phyloP scores from a whole-genome alignment of 1,140 invertebrate species.

The Eumaeus atala region DNA sequence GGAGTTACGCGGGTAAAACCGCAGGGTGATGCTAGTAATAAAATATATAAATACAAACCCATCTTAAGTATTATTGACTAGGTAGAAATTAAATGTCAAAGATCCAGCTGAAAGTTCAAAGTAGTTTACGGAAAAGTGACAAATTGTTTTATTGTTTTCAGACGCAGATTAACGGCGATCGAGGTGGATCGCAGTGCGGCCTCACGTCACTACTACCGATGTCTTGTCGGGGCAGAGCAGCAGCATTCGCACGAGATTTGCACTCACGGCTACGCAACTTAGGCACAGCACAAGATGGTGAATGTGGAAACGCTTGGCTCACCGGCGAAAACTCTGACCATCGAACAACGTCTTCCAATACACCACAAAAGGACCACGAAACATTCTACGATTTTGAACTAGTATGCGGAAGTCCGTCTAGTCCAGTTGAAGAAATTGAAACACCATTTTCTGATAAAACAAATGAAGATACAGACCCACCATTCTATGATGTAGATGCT shows the following conservation, averaged over 20 bases:
- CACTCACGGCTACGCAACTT: conserved; percentile 82
- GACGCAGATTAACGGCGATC: conserved; percentile 73
- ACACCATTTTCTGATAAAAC: conserved; percentile 62
- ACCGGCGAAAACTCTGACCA: conserved; percentile 43
- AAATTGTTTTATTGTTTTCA: conserved; percentile 37
- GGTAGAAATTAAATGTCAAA: too few species aligned
- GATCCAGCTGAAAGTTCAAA: too few species aligned
- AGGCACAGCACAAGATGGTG: conserved; percentile 68
- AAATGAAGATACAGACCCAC: conserved; percentile 64
- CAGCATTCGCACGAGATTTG: conserved; percentile 84
- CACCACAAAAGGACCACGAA: conserved; percentile 63
- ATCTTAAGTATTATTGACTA: too few species aligned
- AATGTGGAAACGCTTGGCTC: conserved; percentile 70
- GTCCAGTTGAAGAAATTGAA: conserved; percentile 79
- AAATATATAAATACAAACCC: too few species aligned
- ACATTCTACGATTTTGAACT: conserved; percentile 76
- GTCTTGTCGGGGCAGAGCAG: conserved; percentile 85
- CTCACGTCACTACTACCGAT: conserved; percentile 74
- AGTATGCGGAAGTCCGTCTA: conserved; percentile 78
- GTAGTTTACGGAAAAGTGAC: neutral
- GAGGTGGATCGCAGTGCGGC: conserved; percentile 63
- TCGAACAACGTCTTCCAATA: conserved; percentile 57
- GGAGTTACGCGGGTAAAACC: too few species aligned
- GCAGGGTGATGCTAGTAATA: too few species aligned
- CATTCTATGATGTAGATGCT: conserved; percentile 65